Evolutionary conservation across 2,797 vertebrate genomes (phyloP), one percentile per base, ranked within the genome.

Genomic region (Melanotaenia nigrans): DNA sequence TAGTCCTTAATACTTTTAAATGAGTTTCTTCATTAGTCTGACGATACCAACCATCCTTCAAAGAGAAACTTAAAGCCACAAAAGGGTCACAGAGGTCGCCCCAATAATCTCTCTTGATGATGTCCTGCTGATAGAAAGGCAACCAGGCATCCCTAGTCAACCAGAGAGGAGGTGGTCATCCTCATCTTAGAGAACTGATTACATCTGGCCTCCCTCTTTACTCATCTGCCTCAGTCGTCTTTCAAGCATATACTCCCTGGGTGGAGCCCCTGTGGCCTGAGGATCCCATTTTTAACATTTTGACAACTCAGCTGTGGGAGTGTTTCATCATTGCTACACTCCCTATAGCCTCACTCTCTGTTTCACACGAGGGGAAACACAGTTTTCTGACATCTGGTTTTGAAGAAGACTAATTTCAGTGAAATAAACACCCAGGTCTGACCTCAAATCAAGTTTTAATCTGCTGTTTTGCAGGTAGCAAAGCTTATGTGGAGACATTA

Each of bases 81-180:
- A 77, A 84, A 71, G 81, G 92, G 90, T 96, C 86, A 89, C 70
- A 68, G 80, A 90, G 93, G 82, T 90, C 82, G 87, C 71, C 82
- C 81, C 85, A 89, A 86, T 95, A 93, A 93, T 95, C 77, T 85
- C 68, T 88, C 79, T 91, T 94, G 93, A 92, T 91, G 92, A 93
- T 92, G 81, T 91, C 87, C 75, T 91, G 81, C 93, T 95, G 89
- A 91, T 89, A 89, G 92, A 91, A 73, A 86, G 79, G 86, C 88
- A 90, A 70, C 83, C 91, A 88, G 86, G 86, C 90, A 85, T 87
- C 83, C 76, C 84, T 68, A 65, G 82, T 78, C 68, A 66, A 83
- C 71, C 77, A 68, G 74, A 90, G 90, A 32, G 66, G 79, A 92
- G 89, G 85, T 89, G 85, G 78, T 85, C 85, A 65, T 75, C 89